Conservation (phyloP, 2,797 vertebrate genomes). For the Melanotaenia boesemani region DNA sequence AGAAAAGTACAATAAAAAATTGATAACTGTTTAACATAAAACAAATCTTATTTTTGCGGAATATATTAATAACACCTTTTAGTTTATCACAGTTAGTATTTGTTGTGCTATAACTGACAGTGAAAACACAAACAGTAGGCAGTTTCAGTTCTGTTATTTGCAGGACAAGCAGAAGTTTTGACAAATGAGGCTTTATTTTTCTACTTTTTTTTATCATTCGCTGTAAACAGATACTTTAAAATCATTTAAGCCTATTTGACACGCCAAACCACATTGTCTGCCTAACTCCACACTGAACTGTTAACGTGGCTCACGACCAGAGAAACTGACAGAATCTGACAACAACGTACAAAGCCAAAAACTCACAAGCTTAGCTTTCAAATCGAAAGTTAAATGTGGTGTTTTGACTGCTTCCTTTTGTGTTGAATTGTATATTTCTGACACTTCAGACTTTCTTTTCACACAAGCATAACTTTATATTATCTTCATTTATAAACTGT, state of each 20-base stretch:
- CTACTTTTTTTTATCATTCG: neutral
- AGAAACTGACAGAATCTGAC: neutral
- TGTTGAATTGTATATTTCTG: neutral
- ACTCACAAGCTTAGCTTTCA: slow-evolving; percentile 6
- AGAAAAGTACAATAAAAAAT: too few species aligned
- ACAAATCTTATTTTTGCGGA: too few species aligned
- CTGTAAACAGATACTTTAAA: neutral
- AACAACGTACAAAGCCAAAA: slow-evolving; percentile 16
- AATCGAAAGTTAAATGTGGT: neutral
- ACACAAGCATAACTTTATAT: neutral
- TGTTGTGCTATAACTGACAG: neutral
- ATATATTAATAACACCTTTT: neutral
- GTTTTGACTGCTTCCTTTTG: neutral
- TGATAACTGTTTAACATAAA: too few species aligned
- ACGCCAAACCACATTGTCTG: neutral
- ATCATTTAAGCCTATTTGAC: neutral
- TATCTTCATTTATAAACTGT: slow-evolving; percentile 6
- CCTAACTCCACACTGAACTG: too few species aligned
- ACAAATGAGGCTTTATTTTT: neutral
- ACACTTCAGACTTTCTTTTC: neutral
- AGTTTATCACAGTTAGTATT: neutral
- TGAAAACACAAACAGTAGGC: neutral
- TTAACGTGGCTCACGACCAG: neutral
- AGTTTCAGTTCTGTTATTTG: neutral
- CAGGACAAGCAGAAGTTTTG: neutral